Percentiles rank a stretch among this genome's conserved stretches.
Conservation (phyloP, 2,888 invertebrate species). For the Trichogramma dendrolimi region DNA sequence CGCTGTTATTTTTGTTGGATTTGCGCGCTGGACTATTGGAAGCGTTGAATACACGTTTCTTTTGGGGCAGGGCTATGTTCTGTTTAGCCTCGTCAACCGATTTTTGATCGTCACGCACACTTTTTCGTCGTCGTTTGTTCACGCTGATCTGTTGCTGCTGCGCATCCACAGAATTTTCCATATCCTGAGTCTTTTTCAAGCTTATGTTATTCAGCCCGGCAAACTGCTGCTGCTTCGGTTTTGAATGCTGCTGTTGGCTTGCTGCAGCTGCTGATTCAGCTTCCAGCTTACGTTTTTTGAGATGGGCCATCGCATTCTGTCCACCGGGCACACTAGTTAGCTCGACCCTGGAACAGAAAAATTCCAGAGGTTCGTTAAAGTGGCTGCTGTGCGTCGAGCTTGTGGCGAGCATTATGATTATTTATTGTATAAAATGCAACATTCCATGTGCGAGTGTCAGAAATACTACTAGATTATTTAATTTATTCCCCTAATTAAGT, state of each 20-base stretch:
- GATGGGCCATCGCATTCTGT: constrained; percentile 60
- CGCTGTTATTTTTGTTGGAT: constrained; percentile 43
- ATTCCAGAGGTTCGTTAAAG: constrained; percentile 45
- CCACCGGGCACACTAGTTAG: constrained; percentile 56
- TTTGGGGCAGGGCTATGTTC: constrained; percentile 57
- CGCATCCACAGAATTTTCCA: constrained; percentile 54
- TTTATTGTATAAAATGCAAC: too few relatives aligned
- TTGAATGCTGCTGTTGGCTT: constrained; percentile 25
- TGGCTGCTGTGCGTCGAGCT: constrained; percentile 1
- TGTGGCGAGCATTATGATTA: too few relatives aligned
- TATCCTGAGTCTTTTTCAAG: constrained; percentile 46
- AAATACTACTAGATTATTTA: too few relatives aligned
- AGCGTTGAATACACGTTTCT: constrained; percentile 56
- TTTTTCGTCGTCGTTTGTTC: constrained; percentile 54
- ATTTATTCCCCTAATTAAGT: too few relatives aligned
- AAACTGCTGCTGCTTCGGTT: constrained; percentile 37
- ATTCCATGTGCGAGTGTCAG: too few relatives aligned
- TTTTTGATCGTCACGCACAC: constrained; percentile 45
- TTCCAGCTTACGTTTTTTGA: constrained; percentile 69
- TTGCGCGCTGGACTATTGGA: constrained; percentile 53
- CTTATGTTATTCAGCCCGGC: constrained; percentile 34
- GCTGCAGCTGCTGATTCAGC: constrained; percentile 51
- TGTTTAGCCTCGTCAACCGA: constrained; percentile 43
- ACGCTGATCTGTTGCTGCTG: background rate
- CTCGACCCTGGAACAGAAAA: constrained; percentile 54